A percentile compares a stretch with the other conserved stretches of the same genome.
Evolutionary conservation across 2,797 vertebrate genomes (phyloP).

Genomic region (Coracias cyanogaster): DNA sequence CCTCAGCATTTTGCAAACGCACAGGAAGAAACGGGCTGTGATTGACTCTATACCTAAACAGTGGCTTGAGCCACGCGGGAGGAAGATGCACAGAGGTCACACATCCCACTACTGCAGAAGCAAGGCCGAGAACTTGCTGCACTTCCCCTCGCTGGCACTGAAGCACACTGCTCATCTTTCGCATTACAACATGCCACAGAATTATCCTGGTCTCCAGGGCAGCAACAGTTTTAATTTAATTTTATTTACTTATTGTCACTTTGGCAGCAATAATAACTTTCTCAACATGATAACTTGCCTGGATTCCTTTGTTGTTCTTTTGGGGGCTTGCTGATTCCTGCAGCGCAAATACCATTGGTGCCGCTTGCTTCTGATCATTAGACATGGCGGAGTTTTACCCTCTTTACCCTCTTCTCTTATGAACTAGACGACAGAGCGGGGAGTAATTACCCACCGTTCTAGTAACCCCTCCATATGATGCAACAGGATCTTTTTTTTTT

Average conservation of each 20-base stretch:
- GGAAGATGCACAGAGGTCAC: not conserved
- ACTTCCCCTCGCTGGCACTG: not conserved
- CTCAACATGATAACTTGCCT: not conserved
- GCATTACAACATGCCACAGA: not conserved
- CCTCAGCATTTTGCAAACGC: not conserved
- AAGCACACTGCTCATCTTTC: not conserved
- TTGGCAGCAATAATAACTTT: constrained; percentile 16
- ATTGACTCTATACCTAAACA: not conserved
- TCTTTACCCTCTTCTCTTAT: not conserved
- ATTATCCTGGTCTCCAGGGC: not conserved
- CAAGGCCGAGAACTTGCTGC: not conserved
- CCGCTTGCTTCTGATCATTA: constrained; percentile 14
- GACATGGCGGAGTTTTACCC: not conserved
- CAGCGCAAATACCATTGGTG: not conserved
- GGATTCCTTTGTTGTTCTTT: not conserved
- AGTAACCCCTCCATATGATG: not conserved
- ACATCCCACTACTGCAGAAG: not conserved
- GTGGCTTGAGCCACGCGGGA: not conserved
- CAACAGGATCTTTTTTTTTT: not conserved
- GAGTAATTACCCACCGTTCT: not conserved
- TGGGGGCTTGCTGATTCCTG: not conserved
- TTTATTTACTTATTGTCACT: constrained; percentile 14
- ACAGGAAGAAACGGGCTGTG: not conserved
- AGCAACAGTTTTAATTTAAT: constrained; percentile 17
- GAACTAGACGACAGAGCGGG: not conserved